phyloP scores from a whole-genome alignment of 1,140 invertebrate genomes.

The Drosophila lini region DNA sequence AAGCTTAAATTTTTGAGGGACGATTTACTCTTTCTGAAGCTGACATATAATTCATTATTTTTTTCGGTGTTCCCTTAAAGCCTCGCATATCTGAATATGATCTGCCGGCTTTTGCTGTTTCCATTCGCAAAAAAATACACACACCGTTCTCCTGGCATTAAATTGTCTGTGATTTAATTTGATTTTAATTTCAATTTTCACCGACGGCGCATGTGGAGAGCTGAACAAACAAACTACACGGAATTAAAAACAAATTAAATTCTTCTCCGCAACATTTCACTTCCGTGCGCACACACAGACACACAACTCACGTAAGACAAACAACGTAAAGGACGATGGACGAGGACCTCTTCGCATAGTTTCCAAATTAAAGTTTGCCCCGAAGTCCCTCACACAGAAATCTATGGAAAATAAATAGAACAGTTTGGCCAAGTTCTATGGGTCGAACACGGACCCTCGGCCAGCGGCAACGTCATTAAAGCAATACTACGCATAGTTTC shows the following conservation, averaged over 20 bases:
- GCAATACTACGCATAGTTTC: conserved; percentile 73
- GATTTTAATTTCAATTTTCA: conserved; percentile 53
- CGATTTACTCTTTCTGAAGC: neutral
- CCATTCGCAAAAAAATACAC: conserved; percentile 16
- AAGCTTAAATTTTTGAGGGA: neutral
- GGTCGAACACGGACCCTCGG: conserved; percentile 26
- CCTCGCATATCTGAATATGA: conserved; percentile 29
- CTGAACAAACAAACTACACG: conserved; percentile 54
- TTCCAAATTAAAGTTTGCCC: conserved; percentile 68
- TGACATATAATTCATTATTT: neutral
- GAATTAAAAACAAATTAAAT: conserved; percentile 81
- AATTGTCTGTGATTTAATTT: conserved; percentile 57
- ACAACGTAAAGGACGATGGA: conserved; percentile 32
- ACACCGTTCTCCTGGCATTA: conserved; percentile 36
- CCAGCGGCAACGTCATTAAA: conserved; percentile 66
- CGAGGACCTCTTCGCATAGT: conserved; percentile 55
- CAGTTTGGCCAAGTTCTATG: conserved; percentile 26
- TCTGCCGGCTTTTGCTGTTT: neutral
- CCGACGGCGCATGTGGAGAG: conserved; percentile 22
- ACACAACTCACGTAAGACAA: conserved; percentile 39
- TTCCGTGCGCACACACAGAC: conserved; percentile 10
- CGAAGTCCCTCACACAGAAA: conserved; percentile 22
- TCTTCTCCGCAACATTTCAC: conserved; percentile 61
- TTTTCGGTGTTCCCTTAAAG: neutral
- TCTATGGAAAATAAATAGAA: conserved; percentile 47